Conservation (phyloP, 2,888 invertebrate genomes). For the Acleris literana region DNA sequence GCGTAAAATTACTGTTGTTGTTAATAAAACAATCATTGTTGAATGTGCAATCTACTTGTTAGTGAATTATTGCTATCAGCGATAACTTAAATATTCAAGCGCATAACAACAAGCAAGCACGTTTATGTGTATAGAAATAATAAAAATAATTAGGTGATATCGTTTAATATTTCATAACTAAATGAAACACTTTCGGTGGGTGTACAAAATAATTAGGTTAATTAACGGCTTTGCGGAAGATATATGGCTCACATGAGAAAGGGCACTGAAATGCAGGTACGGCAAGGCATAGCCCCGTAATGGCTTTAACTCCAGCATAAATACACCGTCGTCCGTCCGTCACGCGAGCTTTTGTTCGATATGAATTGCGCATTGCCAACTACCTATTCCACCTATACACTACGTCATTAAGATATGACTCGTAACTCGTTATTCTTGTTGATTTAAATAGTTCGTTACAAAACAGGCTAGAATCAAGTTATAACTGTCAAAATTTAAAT, state of each 20-base stretch:
- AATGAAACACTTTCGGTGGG: neutral
- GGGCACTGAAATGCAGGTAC: conserved; percentile 38
- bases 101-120: conserved; percentile 1
- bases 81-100: conserved; percentile 19
- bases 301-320: conserved; percentile 38
- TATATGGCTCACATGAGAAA: conserved; percentile 40
- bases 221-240: conserved; percentile 26
- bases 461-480: neutral
- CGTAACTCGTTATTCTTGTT: conserved; percentile 16
- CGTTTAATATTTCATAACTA: neutral
- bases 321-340: conserved; percentile 36
- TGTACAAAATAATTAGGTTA: conserved; percentile 20
- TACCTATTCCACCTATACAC: conserved; percentile 15
- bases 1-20: conserved; percentile 15
- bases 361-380: conserved; percentile 35
- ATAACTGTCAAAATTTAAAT: neutral
- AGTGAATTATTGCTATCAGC: conserved; percentile 12
- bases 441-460: neutral
- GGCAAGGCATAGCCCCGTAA: conserved; percentile 38
- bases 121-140: neutral
- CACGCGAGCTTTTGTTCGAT: conserved; percentile 40
- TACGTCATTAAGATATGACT: conserved; percentile 6
- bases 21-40: conserved; percentile 8
- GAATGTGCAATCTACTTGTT: conserved; percentile 7
- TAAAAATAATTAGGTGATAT: neutral